Percentiles rank a stretch among this genome's conserved stretches.
phyloP scores from a whole-genome alignment of 2,113 vertebrate genomes.

The Orycteropus afer region DNA sequence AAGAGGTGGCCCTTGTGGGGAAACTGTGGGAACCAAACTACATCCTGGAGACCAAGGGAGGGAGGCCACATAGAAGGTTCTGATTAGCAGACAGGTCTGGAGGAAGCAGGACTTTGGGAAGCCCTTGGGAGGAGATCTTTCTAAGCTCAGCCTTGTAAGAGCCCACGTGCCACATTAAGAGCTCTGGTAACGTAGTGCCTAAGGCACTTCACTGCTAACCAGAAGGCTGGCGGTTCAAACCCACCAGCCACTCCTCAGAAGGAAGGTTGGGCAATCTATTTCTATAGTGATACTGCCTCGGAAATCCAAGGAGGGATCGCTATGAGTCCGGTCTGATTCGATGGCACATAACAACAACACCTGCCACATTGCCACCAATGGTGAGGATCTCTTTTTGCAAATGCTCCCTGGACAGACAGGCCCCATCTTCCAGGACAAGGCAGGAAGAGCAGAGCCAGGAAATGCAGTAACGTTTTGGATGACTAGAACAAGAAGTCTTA shows the following conservation, averaged over 20 bases:
- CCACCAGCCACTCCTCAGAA: too few relatives aligned
- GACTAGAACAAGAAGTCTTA: not conserved
- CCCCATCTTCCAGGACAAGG: not conserved
- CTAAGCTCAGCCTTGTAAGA: not conserved
- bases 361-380: not conserved
- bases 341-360: too few relatives aligned
- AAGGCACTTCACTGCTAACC: too few relatives aligned
- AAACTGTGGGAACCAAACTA: not conserved
- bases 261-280: too few relatives aligned
- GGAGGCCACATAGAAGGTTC: not conserved
- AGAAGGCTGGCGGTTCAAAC: too few relatives aligned
- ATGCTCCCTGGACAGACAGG: not conserved
- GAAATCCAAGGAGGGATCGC: too few relatives aligned
- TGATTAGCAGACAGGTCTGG: not conserved
- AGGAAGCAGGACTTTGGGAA: not conserved
- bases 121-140: not conserved
- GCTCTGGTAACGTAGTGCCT: too few relatives aligned
- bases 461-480: not conserved
- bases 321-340: too few relatives aligned
- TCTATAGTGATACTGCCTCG: too few relatives aligned
- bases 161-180: not conserved
- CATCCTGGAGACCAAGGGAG: not conserved
- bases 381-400: not conserved
- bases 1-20: not conserved
- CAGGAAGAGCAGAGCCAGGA: not conserved